Conservation (phyloP, 2,888 invertebrate genomes). For the Teinopalpus imperialis region DNA sequence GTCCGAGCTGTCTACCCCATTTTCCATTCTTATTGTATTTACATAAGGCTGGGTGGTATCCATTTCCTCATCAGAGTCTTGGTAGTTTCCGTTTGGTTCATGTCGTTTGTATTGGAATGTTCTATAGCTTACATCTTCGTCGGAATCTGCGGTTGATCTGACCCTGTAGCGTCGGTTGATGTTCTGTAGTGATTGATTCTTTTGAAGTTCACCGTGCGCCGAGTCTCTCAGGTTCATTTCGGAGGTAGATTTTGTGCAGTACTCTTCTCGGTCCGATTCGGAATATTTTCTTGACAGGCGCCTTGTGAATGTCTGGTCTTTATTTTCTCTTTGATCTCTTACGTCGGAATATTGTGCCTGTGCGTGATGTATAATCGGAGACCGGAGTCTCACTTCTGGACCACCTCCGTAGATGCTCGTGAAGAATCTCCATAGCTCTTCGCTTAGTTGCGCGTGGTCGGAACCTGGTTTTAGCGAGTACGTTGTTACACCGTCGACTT, state of each 20-base stretch:
- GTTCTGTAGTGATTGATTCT: constrained; percentile 73
- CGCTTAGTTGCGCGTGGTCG: constrained; percentile 90
- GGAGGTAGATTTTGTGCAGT: constrained; percentile 66
- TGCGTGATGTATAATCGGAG: constrained; percentile 36
- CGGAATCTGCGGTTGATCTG: constrained; percentile 53
- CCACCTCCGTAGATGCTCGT: constrained; percentile 94
- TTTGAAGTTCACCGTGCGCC: constrained; percentile 58
- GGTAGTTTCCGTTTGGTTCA: constrained; percentile 64
- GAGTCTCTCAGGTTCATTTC: constrained; percentile 61
- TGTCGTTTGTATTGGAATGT: constrained; percentile 50
- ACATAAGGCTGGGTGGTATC: constrained; percentile 42
- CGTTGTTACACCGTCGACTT: constrained; percentile 58
- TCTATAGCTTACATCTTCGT: constrained; percentile 59
- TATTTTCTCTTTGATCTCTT: constrained; percentile 26
- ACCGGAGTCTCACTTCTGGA: constrained; percentile 85
- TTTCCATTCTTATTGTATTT: constrained; percentile 56
- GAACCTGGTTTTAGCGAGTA: constrained; percentile 74
- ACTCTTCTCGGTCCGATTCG: constrained; percentile 70
- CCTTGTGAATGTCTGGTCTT: constrained; percentile 29
- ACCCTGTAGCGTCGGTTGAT: constrained; percentile 54
- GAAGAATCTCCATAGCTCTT: constrained; percentile 94
- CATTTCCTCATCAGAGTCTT: constrained; percentile 62
- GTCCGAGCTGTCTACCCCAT: constrained; percentile 66
- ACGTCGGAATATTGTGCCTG: constrained; percentile 19
- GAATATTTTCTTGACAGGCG: constrained; percentile 56